Conservation (phyloP, 2,113 vertebrate genomes). For the Phoenicopterus ruber region DNA sequence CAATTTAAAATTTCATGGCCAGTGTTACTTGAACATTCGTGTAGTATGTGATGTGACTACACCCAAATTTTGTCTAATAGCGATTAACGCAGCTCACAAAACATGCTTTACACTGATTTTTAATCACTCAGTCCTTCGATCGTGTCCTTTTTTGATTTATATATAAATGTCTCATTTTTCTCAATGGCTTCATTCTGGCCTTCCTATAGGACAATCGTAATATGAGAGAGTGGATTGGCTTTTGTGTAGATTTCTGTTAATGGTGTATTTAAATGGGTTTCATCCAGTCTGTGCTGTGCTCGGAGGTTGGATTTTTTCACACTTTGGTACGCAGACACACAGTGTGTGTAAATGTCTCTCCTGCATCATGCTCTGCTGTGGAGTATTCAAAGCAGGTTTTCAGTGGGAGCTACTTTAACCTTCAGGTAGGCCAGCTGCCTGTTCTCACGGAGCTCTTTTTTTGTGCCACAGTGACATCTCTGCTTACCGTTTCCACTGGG, state of each 20-base stretch:
- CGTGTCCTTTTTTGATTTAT: neutral
- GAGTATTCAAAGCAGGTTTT: neutral
- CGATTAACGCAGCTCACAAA: neutral
- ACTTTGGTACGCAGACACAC: neutral
- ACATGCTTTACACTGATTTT: neutral
- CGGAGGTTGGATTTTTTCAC: neutral
- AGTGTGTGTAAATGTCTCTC: neutral
- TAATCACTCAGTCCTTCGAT: neutral
- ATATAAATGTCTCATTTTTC: neutral
- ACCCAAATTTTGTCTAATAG: neutral
- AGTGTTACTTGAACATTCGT: neutral
- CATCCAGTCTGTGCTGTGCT: neutral
- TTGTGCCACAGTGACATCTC: neutral
- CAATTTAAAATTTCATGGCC: neutral
- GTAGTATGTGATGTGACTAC: neutral
- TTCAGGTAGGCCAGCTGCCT: constrained; percentile 50
- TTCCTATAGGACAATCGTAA: neutral
- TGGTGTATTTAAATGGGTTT: constrained; percentile 9
- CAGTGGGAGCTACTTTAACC: neutral
- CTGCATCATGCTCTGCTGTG: neutral
- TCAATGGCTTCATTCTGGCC: constrained; percentile 29
- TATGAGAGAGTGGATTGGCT: constrained; percentile 10
- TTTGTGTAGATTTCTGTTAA: constrained; percentile 1
- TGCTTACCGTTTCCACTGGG: neutral
- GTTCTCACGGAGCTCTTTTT: neutral